Conservation (phyloP, 1,140 invertebrate species). For the Heliconius congener region DNA sequence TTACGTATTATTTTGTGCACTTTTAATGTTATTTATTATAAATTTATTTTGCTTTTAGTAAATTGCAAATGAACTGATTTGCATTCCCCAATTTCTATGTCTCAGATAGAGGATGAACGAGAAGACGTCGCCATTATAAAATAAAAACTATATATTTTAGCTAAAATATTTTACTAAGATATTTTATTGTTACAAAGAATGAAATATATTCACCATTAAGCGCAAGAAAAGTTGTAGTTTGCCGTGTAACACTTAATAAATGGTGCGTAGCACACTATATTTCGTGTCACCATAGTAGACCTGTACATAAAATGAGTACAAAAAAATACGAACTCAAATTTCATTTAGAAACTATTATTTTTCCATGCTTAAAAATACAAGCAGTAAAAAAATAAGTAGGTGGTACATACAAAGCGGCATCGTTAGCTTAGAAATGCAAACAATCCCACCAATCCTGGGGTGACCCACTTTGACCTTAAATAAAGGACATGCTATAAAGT, state of each 20-base stretch:
- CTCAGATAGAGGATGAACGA: not conserved
- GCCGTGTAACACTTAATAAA: slow-evolving; percentile 59
- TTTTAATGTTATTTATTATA: not conserved
- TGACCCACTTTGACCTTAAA: slow-evolving; percentile 18
- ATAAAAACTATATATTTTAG: too few species aligned
- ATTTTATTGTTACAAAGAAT: not conserved
- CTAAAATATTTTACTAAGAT: not conserved
- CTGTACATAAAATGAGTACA: not conserved
- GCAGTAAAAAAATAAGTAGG: not conserved
- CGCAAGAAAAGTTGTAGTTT: slow-evolving; percentile 15
- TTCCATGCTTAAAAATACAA: slow-evolving; percentile 23
- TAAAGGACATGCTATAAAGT: slow-evolving; percentile 24
- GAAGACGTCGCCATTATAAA: too few species aligned
- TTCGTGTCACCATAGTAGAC: slow-evolving; percentile 56
- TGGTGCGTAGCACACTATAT: slow-evolving; percentile 52
- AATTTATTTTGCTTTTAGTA: too few species aligned
- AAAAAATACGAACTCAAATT: not conserved
- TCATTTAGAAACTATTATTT: not conserved
- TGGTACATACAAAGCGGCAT: not conserved
- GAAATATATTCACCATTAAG: slow-evolving; percentile 10
- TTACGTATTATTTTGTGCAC: not conserved
- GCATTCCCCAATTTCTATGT: not conserved
- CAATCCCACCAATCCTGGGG: not conserved
- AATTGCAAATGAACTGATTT: not conserved
- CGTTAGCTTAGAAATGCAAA: slow-evolving; percentile 13